These are phyloP conservation scores for Cepaea hortensis DNA, from an alignment of 2,888 invertebrate genomes.

Conservation along the genomic window DNA sequence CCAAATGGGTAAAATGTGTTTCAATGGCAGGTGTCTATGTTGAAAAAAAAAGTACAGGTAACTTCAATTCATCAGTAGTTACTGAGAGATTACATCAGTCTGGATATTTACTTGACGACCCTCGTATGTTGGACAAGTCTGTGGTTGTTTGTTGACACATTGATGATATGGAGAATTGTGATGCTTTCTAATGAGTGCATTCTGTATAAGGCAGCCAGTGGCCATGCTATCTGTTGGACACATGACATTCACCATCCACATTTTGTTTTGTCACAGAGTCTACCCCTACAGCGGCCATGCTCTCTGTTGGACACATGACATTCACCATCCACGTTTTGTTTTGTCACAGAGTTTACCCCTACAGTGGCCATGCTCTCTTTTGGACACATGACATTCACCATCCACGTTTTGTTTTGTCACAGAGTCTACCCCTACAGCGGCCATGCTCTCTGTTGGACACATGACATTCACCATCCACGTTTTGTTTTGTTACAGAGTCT, in stretches of 20 bases:
- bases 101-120: too few species aligned
- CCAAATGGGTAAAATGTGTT: too few species aligned
- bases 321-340: background rate
- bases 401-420: background rate
- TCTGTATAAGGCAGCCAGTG: background rate
- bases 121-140: too few species aligned
- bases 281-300: conserved; percentile 92
- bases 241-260: background rate
- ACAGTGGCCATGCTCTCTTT: background rate
- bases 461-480: background rate
- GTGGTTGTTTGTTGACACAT: too few species aligned
- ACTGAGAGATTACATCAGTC: too few species aligned
- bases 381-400: background rate
- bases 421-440: background rate
- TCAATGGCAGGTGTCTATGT: too few species aligned
- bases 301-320: background rate
- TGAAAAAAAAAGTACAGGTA: too few species aligned
- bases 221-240: background rate
- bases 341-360: background rate
- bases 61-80: too few species aligned
- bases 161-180: background rate
- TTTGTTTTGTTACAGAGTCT: background rate
- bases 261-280: background rate
- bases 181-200: background rate
- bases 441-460: background rate